Evolutionary conservation across 2,888 invertebrate species (phyloP), one percentile per base, ranked within the genome.

Genomic region (Caprella mutica): DNA sequence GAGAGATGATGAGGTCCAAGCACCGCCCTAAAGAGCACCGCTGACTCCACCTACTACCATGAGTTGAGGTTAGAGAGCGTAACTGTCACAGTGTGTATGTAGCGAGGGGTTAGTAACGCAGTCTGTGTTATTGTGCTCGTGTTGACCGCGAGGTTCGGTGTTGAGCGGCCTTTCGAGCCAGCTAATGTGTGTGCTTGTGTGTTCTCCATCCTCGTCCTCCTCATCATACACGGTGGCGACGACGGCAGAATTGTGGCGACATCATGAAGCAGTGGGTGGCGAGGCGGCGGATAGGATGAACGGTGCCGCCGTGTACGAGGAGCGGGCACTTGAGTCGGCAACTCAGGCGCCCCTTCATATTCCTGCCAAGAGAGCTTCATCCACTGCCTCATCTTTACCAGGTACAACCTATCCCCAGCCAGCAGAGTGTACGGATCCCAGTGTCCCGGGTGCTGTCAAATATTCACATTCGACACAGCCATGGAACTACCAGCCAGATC

Each of bases 341-440:
- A 59, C 56, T 55, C 65, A 61, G 59, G 86, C 86, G 65, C 84
- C 85, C 60, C 78, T 90, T 65, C 89, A 90, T 77, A 89, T 90
- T 75, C 90, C 89, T 67, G 89, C 89, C 70, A 89, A 90, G 75
- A 61, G 69, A 42, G 65, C 67, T 58, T 66, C 68, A 60, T 27
- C 48, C 14, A 30, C 48, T 19, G 59, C 67, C 23, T 55, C 62
- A 61, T 65, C 62, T 54, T 65, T 57, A 60, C 61, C 64, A 23
- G 54, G 59, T 46, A 59, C 55, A 48, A 52, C 63, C 50, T 63
- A 62, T 59, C 52, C 64, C 21, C 64, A 63, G 46, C 58, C 63
- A 42, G 54, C 58, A 46, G 68, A 67, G 59, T 68, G 71, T 69
- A 72, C 77, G 74, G 65, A 59, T 54, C 56, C 62, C 40, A 66